Evolutionary conservation across 2,797 vertebrate genomes (phyloP), one percentile per base, ranked within the genome.

Genomic region (Sus cebifrons): DNA sequence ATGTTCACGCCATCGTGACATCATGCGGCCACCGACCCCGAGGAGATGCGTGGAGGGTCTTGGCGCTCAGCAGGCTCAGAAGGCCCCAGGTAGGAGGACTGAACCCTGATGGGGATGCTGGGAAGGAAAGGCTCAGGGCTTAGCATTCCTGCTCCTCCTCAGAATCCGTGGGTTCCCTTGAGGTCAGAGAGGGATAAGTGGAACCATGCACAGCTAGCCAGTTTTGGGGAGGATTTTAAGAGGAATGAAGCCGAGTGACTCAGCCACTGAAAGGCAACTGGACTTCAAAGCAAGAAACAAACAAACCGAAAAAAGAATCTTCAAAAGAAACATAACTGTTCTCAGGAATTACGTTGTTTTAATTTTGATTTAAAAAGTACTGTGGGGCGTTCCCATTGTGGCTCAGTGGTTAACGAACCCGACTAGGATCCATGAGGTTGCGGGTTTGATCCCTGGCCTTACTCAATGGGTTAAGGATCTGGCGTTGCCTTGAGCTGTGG

Each of bases 341-440:
- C 15, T 73, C 29, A 73, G 77, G 27, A 58, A 78, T 87, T 56
- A 20, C 2, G 52, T 1, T 36, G 36, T 73, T 68, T 54, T 81
- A 81, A 85, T 56, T 75, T 29, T 49, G 56, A 25, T 93, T 89
- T 17, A 79, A 96, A 82, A 73, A 49, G 58, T 11, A 79, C 17
- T 5, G 3, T 75, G 27, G 91, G 44, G 44, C 1, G 44, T 49
- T 49, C 6, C 44, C 44, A 10, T 49, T 49, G 44, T 49, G 44
- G 44, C 44, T 49, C 44, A 49, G 44, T 49, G 44, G 9, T 49
- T 49, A 49, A 49, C 9, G 44, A 49, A 49, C 44, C 44, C 44
- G 5, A 49, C 44, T 49, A 49, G 44, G 6, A 49, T 49, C 44
- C 44, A 49, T 49, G 44, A 49, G 44, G 44, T 7, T 10, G 9